Evolutionary conservation across 2,888 invertebrate genomes (phyloP).

Genomic region (Hyles lineata): DNA sequence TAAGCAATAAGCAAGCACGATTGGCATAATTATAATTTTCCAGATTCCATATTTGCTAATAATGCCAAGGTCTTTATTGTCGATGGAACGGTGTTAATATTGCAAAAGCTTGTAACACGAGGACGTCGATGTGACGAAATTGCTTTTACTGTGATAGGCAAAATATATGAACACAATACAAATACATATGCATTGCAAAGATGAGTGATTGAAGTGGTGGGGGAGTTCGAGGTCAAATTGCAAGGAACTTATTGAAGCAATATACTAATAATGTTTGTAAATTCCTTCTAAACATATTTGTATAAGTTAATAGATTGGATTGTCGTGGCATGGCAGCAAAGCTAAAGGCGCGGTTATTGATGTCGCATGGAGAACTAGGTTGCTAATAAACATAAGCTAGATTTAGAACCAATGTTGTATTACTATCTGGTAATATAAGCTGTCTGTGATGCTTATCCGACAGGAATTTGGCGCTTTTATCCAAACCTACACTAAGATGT

Average conservation of each 20-base stretch:
- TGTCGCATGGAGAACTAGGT: too few species aligned
- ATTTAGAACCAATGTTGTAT: too few species aligned
- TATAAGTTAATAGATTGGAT: not conserved
- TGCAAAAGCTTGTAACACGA: slow-evolving; percentile 11
- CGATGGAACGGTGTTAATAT: slow-evolving; percentile 6
- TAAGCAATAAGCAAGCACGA: not conserved
- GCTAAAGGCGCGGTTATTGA: too few species aligned
- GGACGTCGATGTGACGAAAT: slow-evolving; percentile 17
- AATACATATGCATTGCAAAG: slow-evolving; percentile 1
- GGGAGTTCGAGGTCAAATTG: slow-evolving; percentile 1
- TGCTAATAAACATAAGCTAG: too few species aligned
- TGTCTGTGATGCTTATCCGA: too few species aligned
- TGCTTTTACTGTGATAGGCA: slow-evolving; percentile 6
- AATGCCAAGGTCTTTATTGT: slow-evolving; percentile 22
- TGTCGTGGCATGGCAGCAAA: too few species aligned
- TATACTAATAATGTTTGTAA: not conserved
- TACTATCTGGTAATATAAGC: too few species aligned
- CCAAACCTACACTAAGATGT: too few species aligned
- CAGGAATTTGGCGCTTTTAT: too few species aligned
- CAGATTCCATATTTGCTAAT: slow-evolving; percentile 15
- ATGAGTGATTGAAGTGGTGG: not conserved
- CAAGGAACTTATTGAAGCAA: not conserved
- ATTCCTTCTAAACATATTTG: not conserved
- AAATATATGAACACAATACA: not conserved
- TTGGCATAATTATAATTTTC: slow-evolving; percentile 19